A percentile compares a stretch with the other conserved stretches of the same genome.
Evolutionary conservation across 2,888 invertebrate species (phyloP).

Genomic region (Myopa testacea): DNA sequence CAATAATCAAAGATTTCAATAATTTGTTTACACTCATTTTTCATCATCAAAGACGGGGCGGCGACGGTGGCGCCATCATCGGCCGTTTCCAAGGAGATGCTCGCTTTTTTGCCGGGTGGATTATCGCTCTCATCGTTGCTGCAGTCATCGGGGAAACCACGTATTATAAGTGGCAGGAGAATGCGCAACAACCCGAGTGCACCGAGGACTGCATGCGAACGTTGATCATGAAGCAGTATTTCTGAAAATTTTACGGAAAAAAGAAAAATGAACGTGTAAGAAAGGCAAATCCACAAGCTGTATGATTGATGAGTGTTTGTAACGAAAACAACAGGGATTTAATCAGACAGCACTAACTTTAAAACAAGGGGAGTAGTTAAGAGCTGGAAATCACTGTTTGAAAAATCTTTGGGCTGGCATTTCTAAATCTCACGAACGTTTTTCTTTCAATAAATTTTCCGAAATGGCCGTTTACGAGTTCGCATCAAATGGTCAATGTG

Average conservation of each 20-base stretch:
- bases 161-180: constrained; percentile 72
- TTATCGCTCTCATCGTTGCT: constrained; percentile 49
- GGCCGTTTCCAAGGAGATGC: constrained; percentile 28
- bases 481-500: no score
- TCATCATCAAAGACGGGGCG: constrained; percentile 35
- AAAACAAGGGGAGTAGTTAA: no score
- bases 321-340: no score
- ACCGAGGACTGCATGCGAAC: constrained; percentile 73
- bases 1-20: constrained; percentile 82
- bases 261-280: neutral
- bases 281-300: neutral
- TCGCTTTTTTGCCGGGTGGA: constrained; percentile 10
- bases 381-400: no score
- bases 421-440: no score
- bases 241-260: constrained; percentile 51
- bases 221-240: constrained; percentile 62
- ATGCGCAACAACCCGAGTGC: constrained; percentile 75
- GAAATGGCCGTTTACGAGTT: no score
- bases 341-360: no score
- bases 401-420: no score
- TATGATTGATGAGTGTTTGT: no score
- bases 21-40: constrained; percentile 63
- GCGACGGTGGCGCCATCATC: neutral
- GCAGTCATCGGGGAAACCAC: constrained; percentile 54
- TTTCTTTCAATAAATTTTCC: no score